Evolutionary conservation across 2,797 vertebrate species (phyloP).

Genomic region (Sebastes vulpes): DNA sequence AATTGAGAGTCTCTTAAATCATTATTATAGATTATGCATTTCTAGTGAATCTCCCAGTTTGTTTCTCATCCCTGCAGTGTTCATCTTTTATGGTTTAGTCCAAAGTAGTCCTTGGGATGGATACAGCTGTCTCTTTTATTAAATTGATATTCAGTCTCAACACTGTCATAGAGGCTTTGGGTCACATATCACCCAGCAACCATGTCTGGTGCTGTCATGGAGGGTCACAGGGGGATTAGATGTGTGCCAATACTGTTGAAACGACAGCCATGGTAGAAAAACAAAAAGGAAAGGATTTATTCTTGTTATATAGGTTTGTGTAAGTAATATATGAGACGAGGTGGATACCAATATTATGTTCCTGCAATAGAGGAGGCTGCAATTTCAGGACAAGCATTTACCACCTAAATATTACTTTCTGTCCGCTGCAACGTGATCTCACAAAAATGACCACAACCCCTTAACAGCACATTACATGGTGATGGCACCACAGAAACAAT

Average conservation of each 20-base stretch:
- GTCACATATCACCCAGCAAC: conserved; percentile 32
- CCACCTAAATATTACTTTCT: too few species aligned
- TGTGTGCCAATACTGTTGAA: not conserved
- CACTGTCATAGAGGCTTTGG: conserved; percentile 9
- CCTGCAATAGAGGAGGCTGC: too few species aligned
- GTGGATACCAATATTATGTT: not conserved
- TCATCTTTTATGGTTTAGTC: not conserved
- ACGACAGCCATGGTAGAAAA: not conserved
- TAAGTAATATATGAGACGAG: not conserved
- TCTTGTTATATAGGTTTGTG: not conserved
- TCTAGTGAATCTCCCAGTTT: not conserved
- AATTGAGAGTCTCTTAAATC: not conserved
- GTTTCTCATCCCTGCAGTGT: not conserved
- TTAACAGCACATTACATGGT: too few species aligned
- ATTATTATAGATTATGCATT: not conserved
- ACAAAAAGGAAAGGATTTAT: not conserved
- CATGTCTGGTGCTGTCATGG: not conserved
- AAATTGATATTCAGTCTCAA: conserved; percentile 17
- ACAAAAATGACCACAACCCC: too few species aligned
- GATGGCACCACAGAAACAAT: too few species aligned
- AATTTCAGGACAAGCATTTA: too few species aligned
- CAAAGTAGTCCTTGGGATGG: conserved; percentile 1
- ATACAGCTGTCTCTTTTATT: conserved; percentile 16
- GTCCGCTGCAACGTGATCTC: too few species aligned
- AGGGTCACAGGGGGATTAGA: not conserved